Conservation (phyloP, 2,888 invertebrate genomes). For the Campoplex nolae region DNA sequence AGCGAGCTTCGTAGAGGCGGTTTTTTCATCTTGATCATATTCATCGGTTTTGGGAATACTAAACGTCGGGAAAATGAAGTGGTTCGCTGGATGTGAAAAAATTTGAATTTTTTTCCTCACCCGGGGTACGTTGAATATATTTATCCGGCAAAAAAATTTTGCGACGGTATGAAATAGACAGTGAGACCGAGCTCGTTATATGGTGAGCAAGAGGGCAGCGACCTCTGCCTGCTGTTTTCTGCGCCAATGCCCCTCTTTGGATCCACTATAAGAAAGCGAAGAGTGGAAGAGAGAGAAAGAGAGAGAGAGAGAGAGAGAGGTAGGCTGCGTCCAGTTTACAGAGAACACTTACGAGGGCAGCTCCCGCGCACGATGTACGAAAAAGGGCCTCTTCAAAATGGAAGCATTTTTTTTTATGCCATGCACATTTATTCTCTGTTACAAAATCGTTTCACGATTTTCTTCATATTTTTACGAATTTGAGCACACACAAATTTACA, state of each 20-base stretch:
- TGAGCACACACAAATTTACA: too few species aligned
- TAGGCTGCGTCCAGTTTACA: slow-evolving; percentile 26
- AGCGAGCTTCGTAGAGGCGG: too few species aligned
- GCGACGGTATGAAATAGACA: slow-evolving; percentile 28
- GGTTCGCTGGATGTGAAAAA: background rate
- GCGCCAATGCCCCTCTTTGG: slow-evolving; percentile 57
- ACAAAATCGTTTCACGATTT: background rate
- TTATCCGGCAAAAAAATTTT: slow-evolving; percentile 16
- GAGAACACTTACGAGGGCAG: slow-evolving; percentile 49
- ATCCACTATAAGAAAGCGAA: slow-evolving; percentile 31
- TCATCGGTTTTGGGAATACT: background rate
- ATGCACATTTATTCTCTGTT: background rate
- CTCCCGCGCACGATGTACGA: slow-evolving; percentile 17
- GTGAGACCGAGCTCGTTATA: slow-evolving; percentile 52
- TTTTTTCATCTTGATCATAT: background rate
- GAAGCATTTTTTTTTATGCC: background rate
- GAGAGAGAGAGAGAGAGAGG: slow-evolving; percentile 23
- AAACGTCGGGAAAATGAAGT: background rate
- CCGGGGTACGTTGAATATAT: background rate
- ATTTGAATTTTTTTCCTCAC: background rate
- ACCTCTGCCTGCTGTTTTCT: slow-evolving; percentile 55
- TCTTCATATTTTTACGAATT: too few species aligned
- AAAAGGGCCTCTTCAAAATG: slow-evolving; percentile 10
- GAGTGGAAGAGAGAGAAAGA: slow-evolving; percentile 14
- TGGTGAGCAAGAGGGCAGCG: slow-evolving; percentile 59